Evolutionary conservation across 2,113 vertebrate species (phyloP).

Genomic region (Spermophilus dauricus): DNA sequence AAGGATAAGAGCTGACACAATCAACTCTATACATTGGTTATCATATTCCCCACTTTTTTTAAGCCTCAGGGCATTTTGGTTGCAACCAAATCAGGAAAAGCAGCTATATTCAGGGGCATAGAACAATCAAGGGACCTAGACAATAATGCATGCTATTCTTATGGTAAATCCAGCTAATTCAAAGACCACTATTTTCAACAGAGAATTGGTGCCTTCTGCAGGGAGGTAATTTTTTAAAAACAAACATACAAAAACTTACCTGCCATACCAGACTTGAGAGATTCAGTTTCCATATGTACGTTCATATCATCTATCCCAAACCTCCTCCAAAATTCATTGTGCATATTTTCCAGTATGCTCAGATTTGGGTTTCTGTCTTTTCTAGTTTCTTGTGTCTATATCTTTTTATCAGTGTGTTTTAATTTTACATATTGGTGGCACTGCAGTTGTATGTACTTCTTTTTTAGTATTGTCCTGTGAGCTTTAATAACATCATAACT

Average conservation of each 20-base stretch:
- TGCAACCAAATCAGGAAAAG: background rate
- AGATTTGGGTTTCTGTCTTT: background rate
- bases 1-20: background rate
- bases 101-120: background rate
- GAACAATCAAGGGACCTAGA: background rate
- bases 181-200: background rate
- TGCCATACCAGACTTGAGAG: background rate
- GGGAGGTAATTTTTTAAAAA: background rate
- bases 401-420: no score
- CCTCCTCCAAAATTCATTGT: background rate
- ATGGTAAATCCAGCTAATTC: background rate
- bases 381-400: background rate
- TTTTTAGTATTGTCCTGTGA: background rate
- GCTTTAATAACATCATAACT: background rate
- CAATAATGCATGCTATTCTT: background rate
- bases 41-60: background rate
- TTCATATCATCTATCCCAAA: background rate
- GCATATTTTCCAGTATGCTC: background rate
- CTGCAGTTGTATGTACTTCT: background rate
- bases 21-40: background rate
- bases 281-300: background rate
- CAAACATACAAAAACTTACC: background rate
- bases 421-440: no score
- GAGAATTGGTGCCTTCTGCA: background rate
- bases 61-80: background rate